phyloP scores from a whole-genome alignment of 1,140 invertebrate genomes.

The Zophobas atratus region DNA sequence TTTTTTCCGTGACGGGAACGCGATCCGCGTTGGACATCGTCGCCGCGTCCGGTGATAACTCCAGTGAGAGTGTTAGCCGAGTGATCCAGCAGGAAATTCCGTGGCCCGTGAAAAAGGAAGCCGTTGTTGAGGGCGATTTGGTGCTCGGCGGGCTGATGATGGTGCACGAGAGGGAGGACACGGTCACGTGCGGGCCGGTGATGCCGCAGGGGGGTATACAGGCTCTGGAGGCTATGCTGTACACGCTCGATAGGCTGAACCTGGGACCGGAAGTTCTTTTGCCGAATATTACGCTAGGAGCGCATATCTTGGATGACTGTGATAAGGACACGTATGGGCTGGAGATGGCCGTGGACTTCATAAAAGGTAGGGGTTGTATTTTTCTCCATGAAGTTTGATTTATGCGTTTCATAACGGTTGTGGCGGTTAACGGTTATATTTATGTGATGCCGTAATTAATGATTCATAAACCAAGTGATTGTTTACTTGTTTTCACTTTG shows the following conservation, averaged over 20 bases:
- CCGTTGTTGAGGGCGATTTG: conserved; percentile 87
- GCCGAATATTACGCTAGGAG: conserved; percentile 87
- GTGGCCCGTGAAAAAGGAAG: conserved; percentile 91
- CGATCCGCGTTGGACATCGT: conserved; percentile 5
- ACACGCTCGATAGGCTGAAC: conserved; percentile 90
- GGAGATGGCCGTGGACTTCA: conserved; percentile 97
- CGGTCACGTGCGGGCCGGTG: conserved; percentile 88
- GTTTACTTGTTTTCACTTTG: too few relatives aligned
- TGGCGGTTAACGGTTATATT: too few relatives aligned
- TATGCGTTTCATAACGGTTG: too few relatives aligned
- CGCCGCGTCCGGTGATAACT: conserved; percentile 13
- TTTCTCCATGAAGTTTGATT: too few relatives aligned
- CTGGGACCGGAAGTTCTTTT: conserved; percentile 74
- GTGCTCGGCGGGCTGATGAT: conserved; percentile 94
- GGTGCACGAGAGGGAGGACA: conserved; percentile 93
- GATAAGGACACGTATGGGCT: conserved; percentile 97
- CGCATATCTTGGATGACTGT: conserved; percentile 94
- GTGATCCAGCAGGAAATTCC: conserved; percentile 55
- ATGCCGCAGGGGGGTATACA: conserved; percentile 96
- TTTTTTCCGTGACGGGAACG: not conserved
- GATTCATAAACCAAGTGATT: too few relatives aligned
- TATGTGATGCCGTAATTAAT: too few relatives aligned
- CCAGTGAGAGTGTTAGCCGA: conserved; percentile 29
- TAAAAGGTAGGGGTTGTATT: conserved; percentile 84
- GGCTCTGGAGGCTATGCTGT: conserved; percentile 93